Evolutionary conservation across 2,113 vertebrate genomes (phyloP).

Genomic region (Panthera tigris): DNA sequence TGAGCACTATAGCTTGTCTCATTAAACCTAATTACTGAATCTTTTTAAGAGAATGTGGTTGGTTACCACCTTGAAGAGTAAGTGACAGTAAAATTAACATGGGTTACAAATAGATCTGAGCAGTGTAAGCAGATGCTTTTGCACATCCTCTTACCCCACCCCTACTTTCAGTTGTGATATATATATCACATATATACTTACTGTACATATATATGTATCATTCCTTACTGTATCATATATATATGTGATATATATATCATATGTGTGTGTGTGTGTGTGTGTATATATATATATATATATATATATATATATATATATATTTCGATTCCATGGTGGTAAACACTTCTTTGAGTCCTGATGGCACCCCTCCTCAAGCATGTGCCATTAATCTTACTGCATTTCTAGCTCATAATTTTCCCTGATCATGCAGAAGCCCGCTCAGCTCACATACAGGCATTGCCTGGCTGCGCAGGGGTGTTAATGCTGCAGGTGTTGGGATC

Average conservation of each 20-base stretch:
- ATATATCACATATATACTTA: too few species aligned
- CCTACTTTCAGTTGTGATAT: neutral
- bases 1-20: neutral
- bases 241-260: too few species aligned
- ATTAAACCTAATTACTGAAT: neutral
- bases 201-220: too few species aligned
- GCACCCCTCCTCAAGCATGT: neutral
- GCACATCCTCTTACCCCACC: neutral
- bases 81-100: neutral
- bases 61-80: neutral
- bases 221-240: too few species aligned
- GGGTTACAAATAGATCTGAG: neutral
- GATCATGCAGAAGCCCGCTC: neutral
- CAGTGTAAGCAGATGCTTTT: neutral
- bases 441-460: neutral
- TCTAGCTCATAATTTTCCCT: neutral
- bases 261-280: too few species aligned
- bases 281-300: too few species aligned
- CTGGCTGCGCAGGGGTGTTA: neutral
- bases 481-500: neutral
- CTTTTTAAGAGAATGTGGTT: neutral
- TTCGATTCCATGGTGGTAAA: neutral
- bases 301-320: too few species aligned
- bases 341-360: neutral
- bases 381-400: neutral